These are phyloP conservation scores for Bubalus kerabau DNA, from an alignment of 2,113 vertebrate species.

Conservation along the genomic window DNA sequence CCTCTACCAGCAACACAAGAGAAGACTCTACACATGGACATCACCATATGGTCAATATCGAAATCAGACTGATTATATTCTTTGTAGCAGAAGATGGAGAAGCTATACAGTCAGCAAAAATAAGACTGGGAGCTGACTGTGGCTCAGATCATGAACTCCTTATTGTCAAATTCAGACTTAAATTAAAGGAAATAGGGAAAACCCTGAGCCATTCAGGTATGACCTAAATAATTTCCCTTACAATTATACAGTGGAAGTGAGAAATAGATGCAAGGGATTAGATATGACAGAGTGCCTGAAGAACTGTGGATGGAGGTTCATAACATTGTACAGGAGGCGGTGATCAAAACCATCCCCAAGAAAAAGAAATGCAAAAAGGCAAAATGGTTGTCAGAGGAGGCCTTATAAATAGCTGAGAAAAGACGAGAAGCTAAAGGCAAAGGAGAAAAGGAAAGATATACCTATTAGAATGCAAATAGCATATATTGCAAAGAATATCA, in stretches of 20 bases:
- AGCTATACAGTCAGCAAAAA: neutral
- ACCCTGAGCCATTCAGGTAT: neutral
- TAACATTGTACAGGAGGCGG: neutral
- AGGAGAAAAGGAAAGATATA: neutral
- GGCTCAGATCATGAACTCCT: neutral
- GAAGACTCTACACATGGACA: neutral
- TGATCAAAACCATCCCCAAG: neutral
- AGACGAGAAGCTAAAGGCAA: neutral
- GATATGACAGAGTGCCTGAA: neutral
- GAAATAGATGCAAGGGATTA: neutral
- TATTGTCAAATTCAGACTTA: neutral
- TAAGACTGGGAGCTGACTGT: neutral
- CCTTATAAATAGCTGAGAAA: neutral
- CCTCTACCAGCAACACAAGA: neutral
- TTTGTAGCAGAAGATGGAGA: neutral
- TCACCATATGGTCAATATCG: neutral
- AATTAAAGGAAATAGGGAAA: neutral
- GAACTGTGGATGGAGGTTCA: neutral
- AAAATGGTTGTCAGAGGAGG: neutral
- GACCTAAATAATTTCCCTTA: neutral
- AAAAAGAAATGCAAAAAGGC: neutral
- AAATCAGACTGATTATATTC: neutral
- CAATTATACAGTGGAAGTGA: neutral
- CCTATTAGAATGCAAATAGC: neutral
- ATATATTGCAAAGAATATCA: neutral